Conservation (phyloP, 2,888 invertebrate genomes). For the Octodonta nipae region DNA sequence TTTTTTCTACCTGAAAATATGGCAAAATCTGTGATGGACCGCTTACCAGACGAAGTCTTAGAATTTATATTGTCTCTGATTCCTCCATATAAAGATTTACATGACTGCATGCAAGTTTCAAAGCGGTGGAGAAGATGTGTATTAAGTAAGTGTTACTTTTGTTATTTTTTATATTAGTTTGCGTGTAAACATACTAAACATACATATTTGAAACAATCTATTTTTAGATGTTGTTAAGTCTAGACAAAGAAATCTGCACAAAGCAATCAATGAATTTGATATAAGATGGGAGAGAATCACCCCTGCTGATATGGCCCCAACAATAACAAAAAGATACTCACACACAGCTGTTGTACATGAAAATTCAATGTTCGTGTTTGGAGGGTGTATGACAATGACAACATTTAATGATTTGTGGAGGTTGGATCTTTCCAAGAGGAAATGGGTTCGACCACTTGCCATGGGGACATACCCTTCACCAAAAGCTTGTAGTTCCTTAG, state of each 20-base stretch:
- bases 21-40: conserved; percentile 39
- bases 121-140: conserved; percentile 75
- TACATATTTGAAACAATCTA: no score
- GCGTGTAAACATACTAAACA: no score
- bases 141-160: conserved; percentile 63
- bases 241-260: conserved; percentile 58
- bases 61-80: conserved; percentile 81
- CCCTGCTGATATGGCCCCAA: conserved; percentile 47
- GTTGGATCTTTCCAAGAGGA: conserved; percentile 71
- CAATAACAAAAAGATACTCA: conserved; percentile 83
- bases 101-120: conserved; percentile 73
- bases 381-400: conserved; percentile 88
- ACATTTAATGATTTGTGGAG: conserved; percentile 95
- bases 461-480: conserved; percentile 87
- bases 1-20: no score
- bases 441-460: conserved; percentile 73
- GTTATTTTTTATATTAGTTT: no score
- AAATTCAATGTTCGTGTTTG: conserved; percentile 88
- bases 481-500: conserved; percentile 87
- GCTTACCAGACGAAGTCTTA: conserved; percentile 83
- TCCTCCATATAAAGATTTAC: conserved; percentile 81
- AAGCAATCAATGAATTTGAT: conserved; percentile 62
- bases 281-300: conserved; percentile 59
- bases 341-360: conserved; percentile 76
- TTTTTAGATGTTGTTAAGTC: conserved; percentile 63